These are phyloP conservation scores for Notoglanidium macrostoma DNA, from an alignment of 2,797 vertebrate genomes.

Conservation along the genomic window DNA sequence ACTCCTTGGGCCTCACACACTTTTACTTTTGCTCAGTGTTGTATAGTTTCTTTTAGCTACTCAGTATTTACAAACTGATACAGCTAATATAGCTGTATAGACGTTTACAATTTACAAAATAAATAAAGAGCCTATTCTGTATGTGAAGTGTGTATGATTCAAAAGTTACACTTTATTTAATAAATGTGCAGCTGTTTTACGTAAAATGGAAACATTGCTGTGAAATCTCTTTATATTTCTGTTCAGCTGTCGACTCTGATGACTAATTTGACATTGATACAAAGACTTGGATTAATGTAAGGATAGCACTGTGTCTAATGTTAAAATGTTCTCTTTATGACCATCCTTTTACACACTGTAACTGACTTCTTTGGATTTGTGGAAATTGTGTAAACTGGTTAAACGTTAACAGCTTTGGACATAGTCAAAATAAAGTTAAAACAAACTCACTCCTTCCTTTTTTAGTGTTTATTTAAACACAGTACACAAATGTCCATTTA, in stretches of 20 bases:
- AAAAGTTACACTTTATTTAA: constrained; percentile 40
- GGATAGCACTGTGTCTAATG: constrained; percentile 66
- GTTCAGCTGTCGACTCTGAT: neutral
- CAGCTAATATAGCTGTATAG: neutral
- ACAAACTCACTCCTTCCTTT: neutral
- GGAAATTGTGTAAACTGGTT: constrained; percentile 71
- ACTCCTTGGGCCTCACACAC: neutral
- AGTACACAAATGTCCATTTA: neutral
- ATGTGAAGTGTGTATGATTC: neutral
- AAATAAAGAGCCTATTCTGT: neutral
- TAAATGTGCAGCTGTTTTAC: constrained; percentile 3
- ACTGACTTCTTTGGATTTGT: constrained; percentile 72
- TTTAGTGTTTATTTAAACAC: neutral
- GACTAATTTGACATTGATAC: neutral
- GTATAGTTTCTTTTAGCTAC: neutral
- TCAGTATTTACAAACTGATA: neutral
- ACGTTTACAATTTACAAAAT: neutral
- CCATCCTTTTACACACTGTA: constrained; percentile 69
- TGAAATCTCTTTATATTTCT: constrained; percentile 3
- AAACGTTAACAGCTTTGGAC: constrained; percentile 63
- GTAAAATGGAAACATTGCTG: neutral
- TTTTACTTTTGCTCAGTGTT: neutral
- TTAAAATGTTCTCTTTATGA: constrained; percentile 67
- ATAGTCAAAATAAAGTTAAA: constrained; percentile 70
- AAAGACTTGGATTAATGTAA: constrained; percentile 43